phyloP scores from a whole-genome alignment of 2,113 vertebrate species.

The Ameiurus melas region DNA sequence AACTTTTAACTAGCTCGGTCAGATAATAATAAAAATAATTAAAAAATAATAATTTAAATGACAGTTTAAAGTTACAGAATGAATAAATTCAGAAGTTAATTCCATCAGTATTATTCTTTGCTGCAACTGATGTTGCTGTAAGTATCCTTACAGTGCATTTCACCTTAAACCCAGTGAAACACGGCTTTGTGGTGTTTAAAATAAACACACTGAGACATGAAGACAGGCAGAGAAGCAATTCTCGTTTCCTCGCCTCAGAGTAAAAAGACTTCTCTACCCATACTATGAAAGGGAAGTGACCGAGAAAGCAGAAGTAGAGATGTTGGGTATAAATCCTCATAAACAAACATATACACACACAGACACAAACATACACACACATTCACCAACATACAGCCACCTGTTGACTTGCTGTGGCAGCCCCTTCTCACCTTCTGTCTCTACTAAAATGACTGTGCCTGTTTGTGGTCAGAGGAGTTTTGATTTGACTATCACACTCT shows the following conservation, averaged over 20 bases:
- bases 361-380: conserved; percentile 6
- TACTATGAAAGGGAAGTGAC: conserved; percentile 68
- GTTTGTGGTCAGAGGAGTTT: background rate
- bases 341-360: conserved; percentile 36
- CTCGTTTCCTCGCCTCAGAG: conserved; percentile 23
- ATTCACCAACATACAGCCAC: conserved; percentile 24
- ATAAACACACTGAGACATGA: background rate
- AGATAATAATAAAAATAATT: background rate
- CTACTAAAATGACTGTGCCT: background rate
- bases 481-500: conserved; percentile 31
- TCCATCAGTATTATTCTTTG: background rate
- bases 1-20: background rate
- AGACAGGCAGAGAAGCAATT: conserved; percentile 9
- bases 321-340: conserved; percentile 38
- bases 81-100: background rate
- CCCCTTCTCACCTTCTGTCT: background rate
- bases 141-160: conserved; percentile 10
- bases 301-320: conserved; percentile 71
- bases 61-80: background rate
- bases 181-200: conserved; percentile 1
- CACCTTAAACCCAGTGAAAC: conserved; percentile 8
- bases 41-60: background rate
- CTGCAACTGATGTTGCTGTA: background rate
- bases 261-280: conserved; percentile 59
- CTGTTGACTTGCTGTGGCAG: conserved; percentile 17